A percentile compares a stretch with the other conserved stretches of the same genome.
Conservation (phyloP, 2,113 vertebrate species). For the Balaeniceps rex region DNA sequence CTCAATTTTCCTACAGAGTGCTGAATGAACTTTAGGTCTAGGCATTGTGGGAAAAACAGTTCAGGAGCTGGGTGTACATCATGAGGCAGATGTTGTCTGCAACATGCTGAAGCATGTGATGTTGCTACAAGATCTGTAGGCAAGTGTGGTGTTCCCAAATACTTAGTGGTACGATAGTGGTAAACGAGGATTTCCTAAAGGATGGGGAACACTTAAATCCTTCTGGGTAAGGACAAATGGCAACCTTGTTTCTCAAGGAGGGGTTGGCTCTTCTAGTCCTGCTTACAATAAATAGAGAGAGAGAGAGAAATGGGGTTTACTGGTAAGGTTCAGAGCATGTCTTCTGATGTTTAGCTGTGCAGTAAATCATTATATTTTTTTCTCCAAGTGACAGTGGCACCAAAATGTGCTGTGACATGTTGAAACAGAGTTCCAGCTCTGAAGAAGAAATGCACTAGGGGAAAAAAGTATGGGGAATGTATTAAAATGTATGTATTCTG, state of each 20-base stretch:
- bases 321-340: background rate
- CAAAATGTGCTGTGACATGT: background rate
- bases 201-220: background rate
- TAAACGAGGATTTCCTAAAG: background rate
- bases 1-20: background rate
- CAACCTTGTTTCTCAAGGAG: background rate
- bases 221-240: background rate
- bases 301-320: background rate
- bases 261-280: background rate
- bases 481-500: background rate
- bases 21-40: background rate
- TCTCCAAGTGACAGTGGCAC: background rate
- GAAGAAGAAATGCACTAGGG: background rate
- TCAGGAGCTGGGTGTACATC: background rate
- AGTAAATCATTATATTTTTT: background rate
- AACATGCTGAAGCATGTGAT: background rate
- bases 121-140: background rate
- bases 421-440: background rate
- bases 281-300: background rate
- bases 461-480: background rate
- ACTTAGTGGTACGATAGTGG: accelerated
- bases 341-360: background rate
- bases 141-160: background rate
- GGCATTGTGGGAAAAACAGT: background rate
- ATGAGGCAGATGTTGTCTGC: background rate